Base-by-base conservation (phyloP, 2,113 vertebrate species). In the Tauraco erythrolophus region DNA sequence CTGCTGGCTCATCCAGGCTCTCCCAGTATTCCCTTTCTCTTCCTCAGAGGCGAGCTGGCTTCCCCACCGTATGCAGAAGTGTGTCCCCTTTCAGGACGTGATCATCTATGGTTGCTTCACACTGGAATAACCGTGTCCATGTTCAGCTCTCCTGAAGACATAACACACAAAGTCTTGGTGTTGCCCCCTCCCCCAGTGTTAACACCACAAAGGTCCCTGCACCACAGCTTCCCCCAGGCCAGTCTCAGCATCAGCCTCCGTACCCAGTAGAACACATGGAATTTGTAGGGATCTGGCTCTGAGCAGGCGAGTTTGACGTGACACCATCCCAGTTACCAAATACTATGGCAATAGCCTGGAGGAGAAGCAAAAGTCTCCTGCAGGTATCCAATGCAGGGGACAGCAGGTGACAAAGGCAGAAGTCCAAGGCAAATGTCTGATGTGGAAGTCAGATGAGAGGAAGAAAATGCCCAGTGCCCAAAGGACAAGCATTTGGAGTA, bases 281-380 rank as follows among this genome's bases (percentile, higher is more conserved):
- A 10, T 21, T 25, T 53, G 27, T 23, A 62, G 76, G 54, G n/a
- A 41, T 25, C 39, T 35, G 54, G 25, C 54, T 66, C 53, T n/a
- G 39, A 61, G 68, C 13, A 68, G n/a, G 16, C 7, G 45, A 70
- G 31, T 24, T 18, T 51, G 53, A 21, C 11, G 3, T 5, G 19
- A 43, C 12, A 25, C n/a, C 0, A 5, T 51, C 12, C 33, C 50
- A 30, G 30, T 31, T 28, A 60, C 39, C 39, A 69, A 56, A 70
- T 14, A 19, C 41, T 21, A 46, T 0, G 4, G 60, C 1, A 2
- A 37, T 3, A 65, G 46, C 3, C 3, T 2, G 41, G 12, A 61
- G 61, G 35, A 76, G n/a, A 48, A 46, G 33, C 4, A 50, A 79
- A 43, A 61, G 66, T 19, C 46, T 39, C 56, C 12, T 13, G 51